phyloP scores from a whole-genome alignment of 2,888 invertebrate species.

The Spialia ferax region DNA sequence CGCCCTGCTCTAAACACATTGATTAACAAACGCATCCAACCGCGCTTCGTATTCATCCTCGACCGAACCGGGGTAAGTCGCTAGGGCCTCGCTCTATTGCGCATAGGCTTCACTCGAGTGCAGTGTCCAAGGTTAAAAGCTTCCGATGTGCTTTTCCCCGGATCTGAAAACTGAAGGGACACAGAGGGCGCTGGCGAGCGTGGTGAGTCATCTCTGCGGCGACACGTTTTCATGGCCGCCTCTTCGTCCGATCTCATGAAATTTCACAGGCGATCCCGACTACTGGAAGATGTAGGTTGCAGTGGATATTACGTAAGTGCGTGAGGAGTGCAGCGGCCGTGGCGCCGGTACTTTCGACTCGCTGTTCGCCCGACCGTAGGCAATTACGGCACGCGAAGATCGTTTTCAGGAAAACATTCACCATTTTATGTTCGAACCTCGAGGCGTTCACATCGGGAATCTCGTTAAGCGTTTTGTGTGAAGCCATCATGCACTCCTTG shows the following conservation, averaged over 20 bases:
- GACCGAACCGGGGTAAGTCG: constrained; percentile 75
- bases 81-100: constrained; percentile 54
- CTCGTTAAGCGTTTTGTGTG: constrained; percentile 50
- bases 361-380: constrained; percentile 73
- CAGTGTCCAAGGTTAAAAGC: constrained; percentile 65
- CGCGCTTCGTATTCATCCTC: constrained; percentile 60
- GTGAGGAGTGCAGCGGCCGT: constrained; percentile 74
- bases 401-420: constrained; percentile 83
- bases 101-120: constrained; percentile 53
- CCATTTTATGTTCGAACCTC: constrained; percentile 77
- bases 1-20: constrained; percentile 72
- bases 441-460: constrained; percentile 57
- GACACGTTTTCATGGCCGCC: constrained; percentile 82
- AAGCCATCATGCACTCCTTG: constrained; percentile 58
- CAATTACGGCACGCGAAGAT: constrained; percentile 77
- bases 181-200: constrained; percentile 75
- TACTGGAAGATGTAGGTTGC: constrained; percentile 70
- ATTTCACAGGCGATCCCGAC: constrained; percentile 56
- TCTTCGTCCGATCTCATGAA: constrained; percentile 74
- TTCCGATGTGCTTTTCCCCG: constrained; percentile 63
- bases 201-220: constrained; percentile 83
- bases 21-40: constrained; percentile 61
- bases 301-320: constrained; percentile 80
- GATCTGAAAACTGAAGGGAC: constrained; percentile 59
- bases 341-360: constrained; percentile 70